Base-by-base conservation (phyloP, 2,113 vertebrate genomes). In the Mesembrinibis cayennensis region DNA sequence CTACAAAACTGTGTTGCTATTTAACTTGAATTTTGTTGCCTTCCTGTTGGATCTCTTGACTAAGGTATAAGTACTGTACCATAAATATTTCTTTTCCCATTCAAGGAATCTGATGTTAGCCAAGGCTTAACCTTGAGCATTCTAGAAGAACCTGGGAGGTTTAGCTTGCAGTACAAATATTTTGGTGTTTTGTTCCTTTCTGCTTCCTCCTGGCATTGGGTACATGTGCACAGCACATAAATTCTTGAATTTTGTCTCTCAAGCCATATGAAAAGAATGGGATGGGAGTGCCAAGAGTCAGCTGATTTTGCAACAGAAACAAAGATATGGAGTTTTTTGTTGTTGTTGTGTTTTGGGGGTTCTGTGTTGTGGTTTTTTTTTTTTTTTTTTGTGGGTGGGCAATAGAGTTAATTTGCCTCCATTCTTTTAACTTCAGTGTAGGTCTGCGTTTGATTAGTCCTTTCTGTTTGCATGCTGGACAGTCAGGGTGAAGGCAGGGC, bases 11-110 rank as follows among this genome's bases (percentile, higher is more conserved):
- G 52, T 84, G 47, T 61, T 16, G 1, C 82, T 95, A 89, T 91
- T 95, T 90, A 76, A 87, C 91, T 96, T 85, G n/a, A 62, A 80
- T 93, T 88, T 87, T 36, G 6, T 93, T 95, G 61, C 81, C 50
- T 96, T 92, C 77, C 82, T 85, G 62, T 82, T 93, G 59, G 26
- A 89, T 82, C 62, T 85, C 79, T 87, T 93, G 44, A 79, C 58
- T 78, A 56, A 76, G 29, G 20, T 76, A 90, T 87, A 94, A 96
- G 93, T 72, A 93, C 42, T 72, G 34, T 61, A 90, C 59, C 66
- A 92, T 69, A 95, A 95, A 92, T 95, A 88, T 65, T 93, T 78
- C 17, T 82, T 90, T 82, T 55, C 70, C 27, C 12, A 34, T 82
- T 83, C 77, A 81, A 93, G 26, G 36, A 89, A 86, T 86, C 30